Conservation (phyloP, 2,797 vertebrate genomes). For the Hydrolagus colliei region DNA sequence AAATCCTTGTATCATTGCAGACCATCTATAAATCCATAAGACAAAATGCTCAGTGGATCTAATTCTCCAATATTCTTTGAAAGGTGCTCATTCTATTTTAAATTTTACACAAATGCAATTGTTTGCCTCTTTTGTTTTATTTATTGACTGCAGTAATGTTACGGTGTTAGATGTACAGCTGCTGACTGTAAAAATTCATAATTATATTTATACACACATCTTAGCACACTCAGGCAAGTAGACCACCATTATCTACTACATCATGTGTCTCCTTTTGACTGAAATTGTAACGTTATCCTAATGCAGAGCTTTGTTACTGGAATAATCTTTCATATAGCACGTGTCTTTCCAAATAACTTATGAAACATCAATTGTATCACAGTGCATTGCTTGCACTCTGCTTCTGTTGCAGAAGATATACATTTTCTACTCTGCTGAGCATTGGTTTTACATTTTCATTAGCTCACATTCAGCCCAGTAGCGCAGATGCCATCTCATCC, state of each 20-base stretch:
- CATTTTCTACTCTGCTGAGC: slow-evolving; percentile 76
- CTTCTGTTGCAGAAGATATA: slow-evolving; percentile 56
- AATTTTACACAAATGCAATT: not conserved
- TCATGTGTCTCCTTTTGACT: not conserved
- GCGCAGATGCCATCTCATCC: slow-evolving; percentile 66
- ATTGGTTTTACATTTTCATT: slow-evolving; percentile 76
- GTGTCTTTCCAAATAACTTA: not conserved
- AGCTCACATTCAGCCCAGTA: slow-evolving; percentile 71
- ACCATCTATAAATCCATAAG: not conserved
- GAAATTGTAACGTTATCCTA: not conserved
- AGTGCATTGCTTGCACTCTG: slow-evolving; percentile 57
- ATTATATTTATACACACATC: no score
- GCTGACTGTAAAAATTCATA: no score
- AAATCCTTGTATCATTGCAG: not conserved
- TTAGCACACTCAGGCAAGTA: not conserved
- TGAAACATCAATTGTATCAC: slow-evolving; percentile 57
- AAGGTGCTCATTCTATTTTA: not conserved
- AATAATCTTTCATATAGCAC: not conserved
- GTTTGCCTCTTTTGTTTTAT: not conserved
- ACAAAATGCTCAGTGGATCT: not conserved
- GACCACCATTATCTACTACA: not conserved
- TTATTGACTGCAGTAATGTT: not conserved
- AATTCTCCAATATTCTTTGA: not conserved
- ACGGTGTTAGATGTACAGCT: no score
- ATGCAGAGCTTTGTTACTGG: not conserved